Evolutionary conservation across 2,797 vertebrate species (phyloP).

Genomic region (Enteromius viviparus): DNA sequence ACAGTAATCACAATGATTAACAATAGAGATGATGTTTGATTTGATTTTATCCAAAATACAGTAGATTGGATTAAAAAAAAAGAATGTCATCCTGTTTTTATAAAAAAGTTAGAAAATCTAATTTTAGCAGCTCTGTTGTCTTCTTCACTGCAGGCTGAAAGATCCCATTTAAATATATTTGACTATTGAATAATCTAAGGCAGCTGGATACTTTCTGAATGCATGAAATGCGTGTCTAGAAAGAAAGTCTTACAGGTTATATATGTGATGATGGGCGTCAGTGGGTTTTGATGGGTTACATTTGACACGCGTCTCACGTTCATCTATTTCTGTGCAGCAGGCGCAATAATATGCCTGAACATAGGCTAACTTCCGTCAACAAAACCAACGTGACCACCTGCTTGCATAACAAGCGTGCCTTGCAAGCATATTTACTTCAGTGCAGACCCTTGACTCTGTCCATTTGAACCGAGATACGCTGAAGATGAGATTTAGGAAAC

Average conservation of each 20-base stretch:
- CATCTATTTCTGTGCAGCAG: neutral
- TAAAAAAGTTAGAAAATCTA: neutral
- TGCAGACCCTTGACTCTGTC: too few species aligned
- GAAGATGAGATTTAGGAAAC: too few species aligned
- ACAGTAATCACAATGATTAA: neutral
- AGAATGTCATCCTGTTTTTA: too few species aligned
- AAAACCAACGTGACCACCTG: too few species aligned
- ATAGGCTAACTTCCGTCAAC: too few species aligned
- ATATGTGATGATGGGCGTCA: neutral
- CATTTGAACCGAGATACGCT: too few species aligned
- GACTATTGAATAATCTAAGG: too few species aligned
- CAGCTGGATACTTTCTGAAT: neutral
- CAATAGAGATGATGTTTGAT: neutral
- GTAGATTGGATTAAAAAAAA: too few species aligned
- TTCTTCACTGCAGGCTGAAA: neutral
- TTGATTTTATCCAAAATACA: neutral
- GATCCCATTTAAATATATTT: neutral
- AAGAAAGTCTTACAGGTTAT: too few species aligned
- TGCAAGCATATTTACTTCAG: too few species aligned
- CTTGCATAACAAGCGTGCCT: too few species aligned
- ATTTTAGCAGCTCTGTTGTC: neutral
- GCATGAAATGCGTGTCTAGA: neutral
- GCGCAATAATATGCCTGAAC: too few species aligned
- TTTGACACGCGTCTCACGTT: conserved; percentile 69
- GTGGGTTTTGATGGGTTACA: neutral